phyloP scores from a whole-genome alignment of 2,797 vertebrate genomes.

The Fistularia commersonii region DNA sequence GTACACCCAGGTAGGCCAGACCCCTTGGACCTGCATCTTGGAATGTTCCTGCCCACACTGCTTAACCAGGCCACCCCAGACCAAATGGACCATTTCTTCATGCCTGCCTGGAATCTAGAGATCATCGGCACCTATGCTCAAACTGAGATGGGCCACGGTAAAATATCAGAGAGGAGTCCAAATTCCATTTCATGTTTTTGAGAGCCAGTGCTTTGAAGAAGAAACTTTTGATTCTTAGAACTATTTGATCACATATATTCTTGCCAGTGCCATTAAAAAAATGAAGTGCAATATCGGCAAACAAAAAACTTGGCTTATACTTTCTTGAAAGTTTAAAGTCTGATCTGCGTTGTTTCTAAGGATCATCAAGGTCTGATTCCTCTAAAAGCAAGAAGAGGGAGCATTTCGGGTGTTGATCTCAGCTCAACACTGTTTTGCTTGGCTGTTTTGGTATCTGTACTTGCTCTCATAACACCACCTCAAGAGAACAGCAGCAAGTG shows the following conservation, averaged over 20 bases:
- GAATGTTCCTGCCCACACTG: constrained; percentile 98
- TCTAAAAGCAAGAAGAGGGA: no score
- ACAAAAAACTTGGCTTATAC: no score
- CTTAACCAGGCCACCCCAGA: constrained; percentile 94
- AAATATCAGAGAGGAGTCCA: constrained; percentile 40
- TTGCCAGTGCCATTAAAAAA: not conserved
- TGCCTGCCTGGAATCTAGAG: constrained; percentile 95
- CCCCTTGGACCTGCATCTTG: constrained; percentile 95
- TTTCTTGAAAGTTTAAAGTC: no score
- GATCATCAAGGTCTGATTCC: no score
- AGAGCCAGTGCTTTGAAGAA: not conserved
- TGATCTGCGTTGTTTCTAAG: no score
- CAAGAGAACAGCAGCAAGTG: no score
- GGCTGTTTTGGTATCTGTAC: no score
- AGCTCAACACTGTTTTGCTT: no score
- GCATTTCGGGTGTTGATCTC: no score
- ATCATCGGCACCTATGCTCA: constrained; percentile 99
- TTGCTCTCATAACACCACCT: no score
- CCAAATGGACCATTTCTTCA: constrained; percentile 96
- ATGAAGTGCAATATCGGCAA: no score
- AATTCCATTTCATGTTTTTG: constrained; percentile 2
- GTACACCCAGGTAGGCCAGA: constrained; percentile 84
- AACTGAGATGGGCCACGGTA: constrained; percentile 99
- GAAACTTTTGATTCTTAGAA: not conserved
- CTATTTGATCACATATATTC: not conserved